Evolutionary conservation across 2,797 vertebrate species (phyloP).

Genomic region (Epinephelus malabaricus): DNA sequence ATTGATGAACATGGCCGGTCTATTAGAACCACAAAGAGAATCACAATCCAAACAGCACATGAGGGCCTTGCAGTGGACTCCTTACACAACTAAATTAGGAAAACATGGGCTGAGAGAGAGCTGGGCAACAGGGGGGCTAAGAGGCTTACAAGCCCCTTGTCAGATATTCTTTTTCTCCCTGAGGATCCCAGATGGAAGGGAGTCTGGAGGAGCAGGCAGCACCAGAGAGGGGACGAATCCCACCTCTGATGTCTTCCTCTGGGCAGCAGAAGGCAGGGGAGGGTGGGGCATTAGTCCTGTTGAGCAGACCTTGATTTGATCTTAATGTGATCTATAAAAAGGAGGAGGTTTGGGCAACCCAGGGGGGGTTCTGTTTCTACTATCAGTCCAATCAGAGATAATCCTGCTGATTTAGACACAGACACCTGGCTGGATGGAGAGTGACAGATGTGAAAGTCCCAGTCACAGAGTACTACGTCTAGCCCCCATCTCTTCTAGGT

Average conservation of each 20-base stretch:
- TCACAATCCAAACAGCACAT: conserved; percentile 94
- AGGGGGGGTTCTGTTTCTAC: conserved; percentile 79
- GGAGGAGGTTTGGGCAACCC: conserved; percentile 65
- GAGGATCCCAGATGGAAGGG: conserved; percentile 96
- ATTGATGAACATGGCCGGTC: conserved; percentile 96
- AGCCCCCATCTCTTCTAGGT: conserved; percentile 61
- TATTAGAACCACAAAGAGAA: conserved; percentile 94
- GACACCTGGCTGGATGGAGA: conserved; percentile 83
- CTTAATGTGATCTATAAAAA: conserved; percentile 83
- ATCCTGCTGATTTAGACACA: conserved; percentile 81
- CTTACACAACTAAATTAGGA: conserved; percentile 99
- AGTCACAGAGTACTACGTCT: conserved; percentile 63
- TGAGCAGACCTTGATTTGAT: conserved; percentile 82
- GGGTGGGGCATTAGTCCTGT: conserved; percentile 93
- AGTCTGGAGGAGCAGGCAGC: conserved; percentile 93
- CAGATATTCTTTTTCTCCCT: conserved; percentile 96
- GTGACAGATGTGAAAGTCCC: conserved; percentile 84
- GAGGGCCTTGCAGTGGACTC: conserved; percentile 91
- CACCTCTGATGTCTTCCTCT: conserved; percentile 96
- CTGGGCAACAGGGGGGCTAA: conserved; percentile 94
- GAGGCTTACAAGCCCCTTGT: conserved; percentile 98
- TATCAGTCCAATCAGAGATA: conserved; percentile 87
- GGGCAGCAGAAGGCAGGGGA: conserved; percentile 97
- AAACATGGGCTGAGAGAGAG: conserved; percentile 97
- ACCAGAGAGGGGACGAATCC: conserved; percentile 89